Base-by-base conservation (phyloP, 2,888 invertebrate genomes). In the Drosophila merina region DNA sequence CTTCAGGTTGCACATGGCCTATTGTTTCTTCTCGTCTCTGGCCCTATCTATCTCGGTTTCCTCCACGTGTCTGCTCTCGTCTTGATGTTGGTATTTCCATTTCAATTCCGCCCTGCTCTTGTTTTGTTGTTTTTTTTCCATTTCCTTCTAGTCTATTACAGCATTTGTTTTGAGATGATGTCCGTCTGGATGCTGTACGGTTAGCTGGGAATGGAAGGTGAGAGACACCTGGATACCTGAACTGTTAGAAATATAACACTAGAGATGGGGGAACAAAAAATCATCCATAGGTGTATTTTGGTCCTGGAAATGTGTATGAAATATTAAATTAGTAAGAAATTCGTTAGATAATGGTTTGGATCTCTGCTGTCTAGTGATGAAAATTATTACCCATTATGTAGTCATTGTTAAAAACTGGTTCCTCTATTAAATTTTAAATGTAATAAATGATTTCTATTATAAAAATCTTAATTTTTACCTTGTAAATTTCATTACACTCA, bases 101-200 rank as follows among this genome's bases (percentile, higher is more conserved):
- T 49, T 12, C 38, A n/a, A 33, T 52, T 49, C 47, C 45, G 44
- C 33, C 57, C 14, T 14, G 5, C 9, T 28, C 6, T 57, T 63
- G 47, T 36, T 44, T 20, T 42, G 40, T 51, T 36, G n/a, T 36
- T 68, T 52, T 5, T n/a, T 36, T 57, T 70, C 72, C 50, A 55
- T 71, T 70, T 70, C 71, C 60, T 55, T 71, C 62, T 59, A 28
- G 70, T 40, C 33, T 44, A n/a, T 55, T 57, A 20, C 47, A 44
- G 63, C 47, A 51, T 69, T 60, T 71, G 70, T 68, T 69, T 68
- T 68, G 51, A 30, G 50, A 57, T 68, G 44, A 30, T 28, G 40
- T 28, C 20, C 40, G 47, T 47, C 36, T 38, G 45, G 49, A 36
- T 3, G 31, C 12, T 9, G 20, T 2, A 20, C 9, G 4, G 12